Evolutionary conservation across 2,797 vertebrate species (phyloP).

Genomic region (Benthosema pterotum): DNA sequence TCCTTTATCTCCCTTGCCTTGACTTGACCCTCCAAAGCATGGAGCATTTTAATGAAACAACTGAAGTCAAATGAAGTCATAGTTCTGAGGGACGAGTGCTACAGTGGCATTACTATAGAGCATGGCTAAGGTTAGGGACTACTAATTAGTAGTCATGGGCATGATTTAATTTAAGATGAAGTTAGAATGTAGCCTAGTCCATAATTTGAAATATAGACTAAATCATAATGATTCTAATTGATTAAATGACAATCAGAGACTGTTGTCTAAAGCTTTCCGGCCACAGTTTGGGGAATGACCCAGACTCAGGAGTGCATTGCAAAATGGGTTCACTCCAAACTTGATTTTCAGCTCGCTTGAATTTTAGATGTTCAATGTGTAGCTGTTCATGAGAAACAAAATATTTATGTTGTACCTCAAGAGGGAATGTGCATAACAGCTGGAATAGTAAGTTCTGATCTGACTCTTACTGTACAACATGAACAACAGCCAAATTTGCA

Average conservation of each 20-base stretch:
- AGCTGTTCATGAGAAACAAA: slow-evolving; percentile 5
- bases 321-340: slow-evolving; percentile 33
- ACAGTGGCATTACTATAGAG: slow-evolving; percentile 32
- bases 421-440: slow-evolving; percentile 6
- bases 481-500: slow-evolving; percentile 49
- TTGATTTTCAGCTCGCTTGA: slow-evolving; percentile 20
- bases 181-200: slow-evolving; percentile 41
- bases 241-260: slow-evolving; percentile 34
- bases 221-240: slow-evolving; percentile 12
- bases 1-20: slow-evolving; percentile 56
- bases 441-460: slow-evolving; percentile 34
- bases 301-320: slow-evolving; percentile 23
- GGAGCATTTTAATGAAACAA: slow-evolving; percentile 1
- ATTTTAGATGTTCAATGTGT: slow-evolving; percentile 24
- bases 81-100: slow-evolving; percentile 34
- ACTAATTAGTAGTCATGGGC: slow-evolving; percentile 35
- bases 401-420: slow-evolving; percentile 1
- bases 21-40: slow-evolving; percentile 35
- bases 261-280: slow-evolving; percentile 31
- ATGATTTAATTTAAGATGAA: slow-evolving; percentile 35
- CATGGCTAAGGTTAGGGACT: slow-evolving; percentile 34
- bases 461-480: slow-evolving; percentile 31
- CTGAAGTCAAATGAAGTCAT: slow-evolving; percentile 37
- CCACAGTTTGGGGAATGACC: slow-evolving; percentile 36
- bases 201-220: slow-evolving; percentile 26